phyloP scores from a whole-genome alignment of 2,797 vertebrate genomes.

The Cichlasoma orientale region DNA sequence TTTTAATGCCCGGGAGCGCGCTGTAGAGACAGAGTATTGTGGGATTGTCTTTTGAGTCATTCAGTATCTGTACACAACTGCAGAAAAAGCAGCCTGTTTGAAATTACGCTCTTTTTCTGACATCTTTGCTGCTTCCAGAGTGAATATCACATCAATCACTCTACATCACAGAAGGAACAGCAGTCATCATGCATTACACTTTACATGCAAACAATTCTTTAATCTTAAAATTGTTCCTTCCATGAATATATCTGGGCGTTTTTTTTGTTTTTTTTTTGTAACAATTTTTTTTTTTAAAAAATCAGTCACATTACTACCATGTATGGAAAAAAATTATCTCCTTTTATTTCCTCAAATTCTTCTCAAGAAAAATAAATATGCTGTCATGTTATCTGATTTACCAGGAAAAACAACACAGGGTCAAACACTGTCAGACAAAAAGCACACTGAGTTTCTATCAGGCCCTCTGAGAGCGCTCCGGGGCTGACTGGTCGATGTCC shows the following conservation, averaged over 20 bases:
- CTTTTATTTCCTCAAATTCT: constrained; percentile 34
- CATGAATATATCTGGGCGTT: background rate
- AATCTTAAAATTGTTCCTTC: background rate
- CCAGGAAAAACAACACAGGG: constrained; percentile 34
- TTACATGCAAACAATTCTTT: background rate
- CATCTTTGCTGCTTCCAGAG: background rate
- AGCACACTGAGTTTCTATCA: background rate
- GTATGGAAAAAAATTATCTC: constrained; percentile 15
- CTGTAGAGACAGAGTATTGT: background rate
- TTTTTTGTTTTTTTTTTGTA: background rate
- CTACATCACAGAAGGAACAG: background rate
- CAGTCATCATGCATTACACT: background rate
- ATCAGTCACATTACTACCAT: constrained; percentile 9
- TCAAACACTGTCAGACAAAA: constrained; percentile 30
- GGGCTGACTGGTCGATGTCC: constrained; percentile 51
- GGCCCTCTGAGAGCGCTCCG: constrained; percentile 25
- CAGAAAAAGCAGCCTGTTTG: background rate
- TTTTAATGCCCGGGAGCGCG: constrained; percentile 32
- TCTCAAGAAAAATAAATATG: constrained; percentile 48
- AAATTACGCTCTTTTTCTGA: background rate
- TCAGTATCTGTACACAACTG: constrained; percentile 20
- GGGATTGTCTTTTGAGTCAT: constrained; percentile 20
- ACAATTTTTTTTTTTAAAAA: constrained; percentile 10
- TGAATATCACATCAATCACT: background rate
- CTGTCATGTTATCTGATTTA: constrained; percentile 45